These are phyloP conservation scores for Lacanobia oleracea DNA, from an alignment of 2,888 invertebrate genomes.

Conservation along the genomic window DNA sequence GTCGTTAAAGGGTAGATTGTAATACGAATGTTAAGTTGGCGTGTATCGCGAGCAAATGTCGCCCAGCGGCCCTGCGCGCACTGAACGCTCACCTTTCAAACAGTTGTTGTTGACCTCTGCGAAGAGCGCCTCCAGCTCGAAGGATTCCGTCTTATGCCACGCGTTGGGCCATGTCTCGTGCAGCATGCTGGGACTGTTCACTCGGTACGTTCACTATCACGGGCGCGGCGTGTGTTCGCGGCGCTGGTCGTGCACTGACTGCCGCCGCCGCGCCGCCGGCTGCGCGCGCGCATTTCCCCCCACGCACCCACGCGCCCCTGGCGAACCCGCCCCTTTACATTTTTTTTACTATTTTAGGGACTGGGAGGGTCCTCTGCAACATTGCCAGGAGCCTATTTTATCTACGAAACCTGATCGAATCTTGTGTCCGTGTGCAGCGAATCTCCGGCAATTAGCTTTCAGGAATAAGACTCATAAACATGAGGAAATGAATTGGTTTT, in stretches of 20 bases:
- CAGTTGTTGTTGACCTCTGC: slow-evolving; percentile 85
- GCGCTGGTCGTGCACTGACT: slow-evolving; percentile 66
- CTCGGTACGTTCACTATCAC: slow-evolving; percentile 48
- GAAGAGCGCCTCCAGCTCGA: slow-evolving; percentile 83
- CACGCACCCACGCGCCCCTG: slow-evolving; percentile 26
- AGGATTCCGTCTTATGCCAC: slow-evolving; percentile 79
- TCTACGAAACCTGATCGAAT: background rate
- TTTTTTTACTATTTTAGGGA: slow-evolving; percentile 42
- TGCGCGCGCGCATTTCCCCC: slow-evolving; percentile 64
- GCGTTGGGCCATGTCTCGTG: slow-evolving; percentile 82
- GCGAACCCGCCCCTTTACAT: slow-evolving; percentile 41
- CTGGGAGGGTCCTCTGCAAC: slow-evolving; percentile 33
- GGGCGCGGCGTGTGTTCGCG: slow-evolving; percentile 58
- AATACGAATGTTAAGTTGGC: slow-evolving; percentile 7
- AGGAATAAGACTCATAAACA: background rate
- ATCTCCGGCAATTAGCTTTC: background rate
- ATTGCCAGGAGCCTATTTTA: background rate
- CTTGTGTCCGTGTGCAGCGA: background rate
- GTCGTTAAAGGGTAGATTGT: slow-evolving; percentile 11
- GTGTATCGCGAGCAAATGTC: slow-evolving; percentile 3
- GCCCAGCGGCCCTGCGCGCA: background rate
- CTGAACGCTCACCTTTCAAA: slow-evolving; percentile 77
- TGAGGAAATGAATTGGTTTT: background rate
- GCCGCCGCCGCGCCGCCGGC: slow-evolving; percentile 44
- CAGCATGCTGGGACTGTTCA: slow-evolving; percentile 76